Percentiles rank a stretch among this genome's conserved stretches.
Evolutionary conservation across 2,113 vertebrate genomes (phyloP).

Genomic region (Hemibagrus wyckioides): DNA sequence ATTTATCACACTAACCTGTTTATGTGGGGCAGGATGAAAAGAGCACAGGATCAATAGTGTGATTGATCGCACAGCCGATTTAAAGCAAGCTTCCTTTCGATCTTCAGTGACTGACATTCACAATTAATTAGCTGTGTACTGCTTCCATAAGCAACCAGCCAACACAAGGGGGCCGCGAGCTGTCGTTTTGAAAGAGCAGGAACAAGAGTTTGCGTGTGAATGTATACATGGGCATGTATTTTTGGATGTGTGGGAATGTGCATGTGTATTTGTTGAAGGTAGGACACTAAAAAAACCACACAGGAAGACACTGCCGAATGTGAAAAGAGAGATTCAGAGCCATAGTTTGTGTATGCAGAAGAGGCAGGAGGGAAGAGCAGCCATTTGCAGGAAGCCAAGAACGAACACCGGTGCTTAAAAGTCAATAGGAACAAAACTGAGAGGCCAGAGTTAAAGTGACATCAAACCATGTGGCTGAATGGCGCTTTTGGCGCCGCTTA

Average conservation of each 20-base stretch:
- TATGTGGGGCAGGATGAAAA: slow-evolving; percentile 46
- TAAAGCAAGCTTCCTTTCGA: slow-evolving; percentile 57
- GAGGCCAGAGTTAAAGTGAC: slow-evolving; percentile 67
- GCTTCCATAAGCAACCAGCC: slow-evolving; percentile 56
- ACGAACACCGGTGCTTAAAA: slow-evolving; percentile 71
- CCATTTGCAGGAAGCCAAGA: slow-evolving; percentile 63
- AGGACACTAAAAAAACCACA: background rate
- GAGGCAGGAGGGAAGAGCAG: slow-evolving; percentile 45
- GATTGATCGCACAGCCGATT: slow-evolving; percentile 65
- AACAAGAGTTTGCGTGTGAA: background rate
- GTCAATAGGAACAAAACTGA: slow-evolving; percentile 66
- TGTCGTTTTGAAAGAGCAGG: background rate
- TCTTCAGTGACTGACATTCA: slow-evolving; percentile 67
- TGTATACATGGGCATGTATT: background rate
- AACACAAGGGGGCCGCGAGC: background rate
- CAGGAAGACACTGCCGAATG: slow-evolving; percentile 38
- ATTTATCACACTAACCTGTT: slow-evolving; percentile 62
- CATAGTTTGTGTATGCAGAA: slow-evolving; percentile 38
- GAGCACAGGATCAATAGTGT: slow-evolving; percentile 63
- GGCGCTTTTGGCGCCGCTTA: slow-evolving; percentile 69
- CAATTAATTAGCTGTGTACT: slow-evolving; percentile 44
- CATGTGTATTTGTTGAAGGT: slow-evolving; percentile 47
- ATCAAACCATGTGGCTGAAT: slow-evolving; percentile 68
- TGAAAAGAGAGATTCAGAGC: slow-evolving; percentile 40
- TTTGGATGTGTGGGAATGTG: slow-evolving; percentile 1